Evolutionary conservation across 2,888 invertebrate species (phyloP).

Genomic region (Aspidiotus destructor): DNA sequence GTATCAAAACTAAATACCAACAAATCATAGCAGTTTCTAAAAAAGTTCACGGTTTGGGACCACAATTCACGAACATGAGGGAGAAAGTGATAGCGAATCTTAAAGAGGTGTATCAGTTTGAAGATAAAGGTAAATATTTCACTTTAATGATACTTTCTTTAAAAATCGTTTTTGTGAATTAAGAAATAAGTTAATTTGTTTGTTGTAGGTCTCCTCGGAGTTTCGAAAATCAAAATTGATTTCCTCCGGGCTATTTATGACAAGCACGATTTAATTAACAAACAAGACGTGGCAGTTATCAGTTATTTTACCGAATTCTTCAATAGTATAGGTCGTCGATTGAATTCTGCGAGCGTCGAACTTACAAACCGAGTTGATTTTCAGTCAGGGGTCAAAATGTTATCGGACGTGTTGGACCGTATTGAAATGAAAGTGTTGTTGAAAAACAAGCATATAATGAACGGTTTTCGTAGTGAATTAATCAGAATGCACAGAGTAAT

Average conservation of each 20-base stretch:
- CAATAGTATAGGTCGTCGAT: background rate
- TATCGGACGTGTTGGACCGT: background rate
- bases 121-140: background rate
- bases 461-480: background rate
- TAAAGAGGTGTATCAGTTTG: background rate
- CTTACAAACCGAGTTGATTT: background rate
- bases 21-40: background rate
- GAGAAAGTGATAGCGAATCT: background rate
- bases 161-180: background rate
- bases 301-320: constrained; percentile 2
- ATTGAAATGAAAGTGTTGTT: background rate
- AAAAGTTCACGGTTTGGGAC: background rate
- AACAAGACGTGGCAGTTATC: background rate
- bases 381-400: background rate
- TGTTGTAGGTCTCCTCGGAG: background rate
- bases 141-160: background rate
- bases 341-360: background rate
- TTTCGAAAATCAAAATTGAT: background rate
- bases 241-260: background rate
- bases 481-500: background rate
- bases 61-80: background rate
- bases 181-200: background rate
- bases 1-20: background rate
- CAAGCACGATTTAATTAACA: background rate
- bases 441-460: background rate